Conservation (phyloP, 2,113 vertebrate genomes). For the Dicerorhinus sumatrensis region DNA sequence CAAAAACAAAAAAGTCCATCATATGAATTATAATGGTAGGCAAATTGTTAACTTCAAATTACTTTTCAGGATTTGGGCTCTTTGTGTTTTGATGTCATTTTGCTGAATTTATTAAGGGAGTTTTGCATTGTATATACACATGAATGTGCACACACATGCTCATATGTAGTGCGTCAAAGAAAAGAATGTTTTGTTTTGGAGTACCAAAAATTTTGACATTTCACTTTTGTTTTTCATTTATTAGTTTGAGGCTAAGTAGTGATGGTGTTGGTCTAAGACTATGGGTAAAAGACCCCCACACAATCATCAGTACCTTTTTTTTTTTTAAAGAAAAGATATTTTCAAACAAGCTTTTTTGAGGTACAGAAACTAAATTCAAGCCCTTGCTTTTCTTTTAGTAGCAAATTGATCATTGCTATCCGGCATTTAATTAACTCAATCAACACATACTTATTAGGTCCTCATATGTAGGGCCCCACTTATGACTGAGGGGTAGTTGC, state of each 20-base stretch:
- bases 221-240: background rate
- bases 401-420: background rate
- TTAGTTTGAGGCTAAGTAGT: background rate
- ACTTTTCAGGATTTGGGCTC: background rate
- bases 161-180: background rate
- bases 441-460: background rate
- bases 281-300: background rate
- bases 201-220: background rate
- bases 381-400: background rate
- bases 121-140: background rate
- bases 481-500: background rate
- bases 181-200: background rate
- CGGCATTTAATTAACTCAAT: background rate
- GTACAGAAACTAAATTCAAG: background rate
- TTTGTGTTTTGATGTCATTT: background rate
- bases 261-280: background rate
- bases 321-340: background rate
- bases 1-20: background rate
- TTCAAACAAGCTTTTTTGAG: background rate
- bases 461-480: background rate
- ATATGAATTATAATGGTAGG: background rate
- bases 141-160: background rate
- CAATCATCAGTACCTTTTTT: background rate
- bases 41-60: background rate
- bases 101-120: background rate